Percentiles rank a stretch among this genome's conserved stretches.
Conservation (phyloP, 1,140 invertebrate species). For the Megalonaias nervosa region DNA sequence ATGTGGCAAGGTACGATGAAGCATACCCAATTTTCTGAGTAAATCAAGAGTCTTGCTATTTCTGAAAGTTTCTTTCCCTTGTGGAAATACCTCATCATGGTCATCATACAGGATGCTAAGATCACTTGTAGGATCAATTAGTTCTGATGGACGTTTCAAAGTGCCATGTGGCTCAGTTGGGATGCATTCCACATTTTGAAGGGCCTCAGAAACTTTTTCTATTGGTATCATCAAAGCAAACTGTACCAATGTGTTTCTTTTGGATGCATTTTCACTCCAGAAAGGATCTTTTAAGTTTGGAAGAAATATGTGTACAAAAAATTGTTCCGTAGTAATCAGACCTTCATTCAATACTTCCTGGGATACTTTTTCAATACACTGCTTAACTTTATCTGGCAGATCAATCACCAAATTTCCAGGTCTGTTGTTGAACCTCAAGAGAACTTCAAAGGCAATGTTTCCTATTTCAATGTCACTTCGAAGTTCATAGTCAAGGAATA, state of each 20-base stretch:
- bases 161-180: conserved; percentile 16
- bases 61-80: conserved; percentile 13
- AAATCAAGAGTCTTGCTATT: conserved; percentile 3
- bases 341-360: no score
- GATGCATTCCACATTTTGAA: conserved; percentile 15
- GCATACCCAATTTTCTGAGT: conserved; percentile 39
- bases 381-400: conserved; percentile 6
- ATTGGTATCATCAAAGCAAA: conserved; percentile 5
- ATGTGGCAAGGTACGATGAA: conserved; percentile 23
- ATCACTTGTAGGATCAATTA: conserved; percentile 9
- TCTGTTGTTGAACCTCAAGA: background rate
- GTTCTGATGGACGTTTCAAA: conserved; percentile 15
- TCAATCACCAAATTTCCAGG: background rate
- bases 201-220: background rate
- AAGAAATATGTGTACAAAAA: conserved; percentile 11
- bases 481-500: conserved; percentile 6
- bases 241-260: conserved; percentile 1
- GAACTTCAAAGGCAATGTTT: conserved; percentile 10
- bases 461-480: background rate
- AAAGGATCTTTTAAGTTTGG: conserved; percentile 1
- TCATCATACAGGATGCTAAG: conserved; percentile 3
- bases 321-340: no score
- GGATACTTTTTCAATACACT: background rate
- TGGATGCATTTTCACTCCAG: conserved; percentile 2
- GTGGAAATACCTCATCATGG: conserved; percentile 15